Base-by-base conservation (phyloP, 1,140 invertebrate species). In the Aphaenogaster floridana region DNA sequence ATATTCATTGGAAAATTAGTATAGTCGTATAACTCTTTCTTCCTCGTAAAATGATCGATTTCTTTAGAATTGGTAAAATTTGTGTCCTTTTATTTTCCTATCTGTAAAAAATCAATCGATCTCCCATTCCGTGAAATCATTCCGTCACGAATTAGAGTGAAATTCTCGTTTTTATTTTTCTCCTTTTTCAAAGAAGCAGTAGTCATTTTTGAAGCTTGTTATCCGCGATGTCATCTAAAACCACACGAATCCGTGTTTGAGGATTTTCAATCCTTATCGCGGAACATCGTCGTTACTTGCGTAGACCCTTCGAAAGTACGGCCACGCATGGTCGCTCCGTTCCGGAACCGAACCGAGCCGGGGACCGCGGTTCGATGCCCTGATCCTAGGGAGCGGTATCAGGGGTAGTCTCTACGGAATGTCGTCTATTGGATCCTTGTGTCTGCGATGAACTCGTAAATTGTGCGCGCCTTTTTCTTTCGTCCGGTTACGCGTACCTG, bases 381-480 rank as follows among this genome's bases (percentile, higher is more conserved):
- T 69, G 63, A 21, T 17, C 9, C 36, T 71, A 54, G 17, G 17
- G 9, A 79, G 2, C 57, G 57, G n/a, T 52, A 80, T 71, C 9
- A 28, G 69, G 21, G 45, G 11, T 48, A 61, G 17, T 63, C 48
- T 45, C 69, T 71, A 89, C 59, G 57, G 36, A 87, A 87, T 57
- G 34, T 71, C 50, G 36, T 76, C 81, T 89, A 89, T 36, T 13
- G 89, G 50, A 77, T 57, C 66, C 39, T 72, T 28, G 54, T 61
- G 68, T 36, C 28, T 34, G 52, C 54, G 48, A 74, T 66, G 87
- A 68, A 28, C 52, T 89, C 71, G 36, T 63, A 77, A 45, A 86
- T 91, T 91, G 89, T 91, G 89, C 89, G 89, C 89, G 89, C 86
- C 89, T 87, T 90, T 21, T 81, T 77, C 80, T 77, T 69, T 87